A percentile compares a stretch with the other conserved stretches of the same genome.
phyloP scores from a whole-genome alignment of 2,888 invertebrate species.

The Protophormia terraenovae region DNA sequence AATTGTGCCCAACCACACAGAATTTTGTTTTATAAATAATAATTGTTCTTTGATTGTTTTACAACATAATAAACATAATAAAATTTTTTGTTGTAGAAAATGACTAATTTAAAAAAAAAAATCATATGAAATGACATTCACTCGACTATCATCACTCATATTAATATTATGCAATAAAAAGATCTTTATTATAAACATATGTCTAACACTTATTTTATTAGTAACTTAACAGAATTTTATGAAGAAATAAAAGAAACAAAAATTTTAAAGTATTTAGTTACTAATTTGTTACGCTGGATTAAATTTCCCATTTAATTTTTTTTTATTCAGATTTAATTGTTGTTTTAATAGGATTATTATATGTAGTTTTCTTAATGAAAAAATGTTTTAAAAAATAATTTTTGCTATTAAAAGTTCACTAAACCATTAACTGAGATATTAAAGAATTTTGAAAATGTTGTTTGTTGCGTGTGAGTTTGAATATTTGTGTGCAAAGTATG shows the following conservation, averaged over 20 bases:
- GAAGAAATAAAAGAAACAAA: background rate
- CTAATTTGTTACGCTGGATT: slow-evolving; percentile 45
- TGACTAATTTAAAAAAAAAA: background rate
- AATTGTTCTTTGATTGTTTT: slow-evolving; percentile 7
- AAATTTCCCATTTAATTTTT: slow-evolving; percentile 40
- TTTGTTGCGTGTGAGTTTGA: background rate
- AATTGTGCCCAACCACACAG: background rate
- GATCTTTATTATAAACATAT: slow-evolving; percentile 9
- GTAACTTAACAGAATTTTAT: slow-evolving; percentile 16
- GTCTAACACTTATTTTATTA: slow-evolving; percentile 6
- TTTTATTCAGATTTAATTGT: slow-evolving; percentile 14
- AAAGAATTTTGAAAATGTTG: slow-evolving; percentile 43
- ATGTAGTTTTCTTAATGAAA: background rate
- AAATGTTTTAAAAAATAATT: slow-evolving; percentile 12
- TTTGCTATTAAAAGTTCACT: slow-evolving; percentile 14
- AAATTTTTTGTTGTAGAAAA: background rate
- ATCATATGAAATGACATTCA: too few species aligned
- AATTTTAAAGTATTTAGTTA: slow-evolving; percentile 26
- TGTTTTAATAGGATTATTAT: background rate
- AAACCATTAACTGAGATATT: background rate
- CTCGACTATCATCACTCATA: too few species aligned
- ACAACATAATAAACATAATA: background rate
- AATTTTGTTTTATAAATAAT: background rate
- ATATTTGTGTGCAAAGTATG: too few species aligned
- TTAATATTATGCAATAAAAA: too few species aligned